These are phyloP conservation scores for Tenthredo livida DNA, from an alignment of 2,888 invertebrate species.

Conservation along the genomic window DNA sequence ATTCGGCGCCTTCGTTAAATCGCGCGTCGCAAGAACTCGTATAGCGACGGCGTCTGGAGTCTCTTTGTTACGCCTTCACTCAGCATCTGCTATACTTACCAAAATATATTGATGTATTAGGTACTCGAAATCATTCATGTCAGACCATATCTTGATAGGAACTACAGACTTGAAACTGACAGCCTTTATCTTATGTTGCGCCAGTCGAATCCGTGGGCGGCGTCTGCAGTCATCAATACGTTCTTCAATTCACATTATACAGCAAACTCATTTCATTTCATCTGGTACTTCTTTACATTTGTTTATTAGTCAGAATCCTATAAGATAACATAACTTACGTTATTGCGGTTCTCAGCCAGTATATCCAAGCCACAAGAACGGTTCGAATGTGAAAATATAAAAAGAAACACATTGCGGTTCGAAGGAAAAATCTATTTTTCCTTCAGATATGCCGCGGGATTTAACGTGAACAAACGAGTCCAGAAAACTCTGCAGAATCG, in stretches of 20 bases:
- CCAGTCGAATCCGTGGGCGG: not conserved
- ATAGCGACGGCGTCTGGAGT: not conserved
- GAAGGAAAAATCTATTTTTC: not conserved
- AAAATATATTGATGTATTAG: not conserved
- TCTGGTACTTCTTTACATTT: too few relatives aligned
- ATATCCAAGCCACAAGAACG: not conserved
- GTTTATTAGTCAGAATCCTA: not conserved
- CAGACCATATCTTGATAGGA: not conserved
- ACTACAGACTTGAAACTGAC: slow-evolving; percentile 7
- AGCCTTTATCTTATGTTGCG: not conserved
- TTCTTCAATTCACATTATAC: not conserved
- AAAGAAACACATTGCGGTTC: not conserved
- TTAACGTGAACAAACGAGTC: not conserved
- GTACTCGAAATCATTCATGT: slow-evolving; percentile 23
- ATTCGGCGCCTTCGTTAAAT: not conserved
- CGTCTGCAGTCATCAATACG: not conserved
- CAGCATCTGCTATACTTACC: not conserved
- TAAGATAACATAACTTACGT: not conserved
- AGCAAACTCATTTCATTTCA: too few relatives aligned
- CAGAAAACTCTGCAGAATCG: not conserved
- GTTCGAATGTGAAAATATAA: not conserved
- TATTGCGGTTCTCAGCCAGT: not conserved
- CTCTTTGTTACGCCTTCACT: not conserved
- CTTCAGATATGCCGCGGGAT: too few relatives aligned
- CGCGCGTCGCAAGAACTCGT: not conserved